Evolutionary conservation across 2,888 invertebrate species (phyloP).

Genomic region (Synanthedon vespiformis): DNA sequence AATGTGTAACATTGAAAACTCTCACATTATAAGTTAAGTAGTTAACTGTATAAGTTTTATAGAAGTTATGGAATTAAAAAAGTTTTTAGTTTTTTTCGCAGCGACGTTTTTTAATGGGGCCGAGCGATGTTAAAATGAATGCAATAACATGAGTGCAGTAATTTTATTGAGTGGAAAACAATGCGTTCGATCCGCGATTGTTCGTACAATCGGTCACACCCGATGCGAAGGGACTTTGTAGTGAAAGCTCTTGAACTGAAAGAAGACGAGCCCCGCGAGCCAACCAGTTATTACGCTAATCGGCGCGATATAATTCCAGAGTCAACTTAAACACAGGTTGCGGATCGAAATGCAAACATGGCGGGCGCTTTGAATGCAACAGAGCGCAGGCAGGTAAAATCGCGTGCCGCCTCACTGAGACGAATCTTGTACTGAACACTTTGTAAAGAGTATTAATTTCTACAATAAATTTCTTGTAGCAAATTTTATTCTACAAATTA

Average conservation of each 20-base stretch:
- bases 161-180: constrained; percentile 56
- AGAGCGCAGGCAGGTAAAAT: constrained; percentile 34
- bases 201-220: constrained; percentile 44
- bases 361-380: constrained; percentile 60
- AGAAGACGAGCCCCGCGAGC: constrained; percentile 56
- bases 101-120: constrained; percentile 7
- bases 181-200: constrained; percentile 30
- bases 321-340: constrained; percentile 71
- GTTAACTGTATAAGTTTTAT: no score
- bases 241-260: constrained; percentile 51
- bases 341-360: constrained; percentile 71
- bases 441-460: background rate
- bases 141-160: constrained; percentile 41
- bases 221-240: constrained; percentile 43
- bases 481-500: no score
- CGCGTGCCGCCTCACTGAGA: constrained; percentile 22
- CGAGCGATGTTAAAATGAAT: constrained; percentile 31
- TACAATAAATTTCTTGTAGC: no score
- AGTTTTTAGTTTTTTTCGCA: no score
- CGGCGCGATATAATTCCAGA: constrained; percentile 69
- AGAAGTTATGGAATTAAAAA: no score
- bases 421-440: constrained; percentile 6
- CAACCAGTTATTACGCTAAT: constrained; percentile 72
- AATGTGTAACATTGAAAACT: no score
- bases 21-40: no score